Evolutionary conservation across 1,140 invertebrate species (phyloP).

Genomic region (Lucilia cuprina): DNA sequence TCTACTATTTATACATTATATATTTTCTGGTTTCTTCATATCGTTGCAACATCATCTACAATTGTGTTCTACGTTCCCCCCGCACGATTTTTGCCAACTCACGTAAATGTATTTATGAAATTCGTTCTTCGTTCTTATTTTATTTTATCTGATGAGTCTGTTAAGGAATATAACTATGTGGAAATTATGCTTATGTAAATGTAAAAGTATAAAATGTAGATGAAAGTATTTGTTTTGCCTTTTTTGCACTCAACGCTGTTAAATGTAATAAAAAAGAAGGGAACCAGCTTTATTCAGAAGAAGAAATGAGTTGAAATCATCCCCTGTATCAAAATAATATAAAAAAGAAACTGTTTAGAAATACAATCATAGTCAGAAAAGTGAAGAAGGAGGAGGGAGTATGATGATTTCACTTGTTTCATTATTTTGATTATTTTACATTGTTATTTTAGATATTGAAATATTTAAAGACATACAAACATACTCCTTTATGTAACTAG

Average conservation of each 20-base stretch:
- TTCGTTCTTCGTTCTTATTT: neutral
- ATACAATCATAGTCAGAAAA: neutral
- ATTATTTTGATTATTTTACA: neutral
- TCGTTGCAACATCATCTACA: neutral
- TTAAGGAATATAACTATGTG: slow-evolving; percentile 24
- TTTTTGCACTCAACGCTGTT: neutral
- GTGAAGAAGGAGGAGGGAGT: neutral
- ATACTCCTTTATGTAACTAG: neutral
- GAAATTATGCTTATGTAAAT: slow-evolving; percentile 33
- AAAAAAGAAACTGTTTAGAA: neutral
- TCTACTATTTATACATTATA: neutral
- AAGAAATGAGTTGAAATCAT: neutral
- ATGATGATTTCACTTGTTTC: neutral
- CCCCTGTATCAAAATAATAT: neutral
- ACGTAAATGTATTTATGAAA: neutral
- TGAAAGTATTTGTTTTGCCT: neutral
- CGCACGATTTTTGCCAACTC: neutral
- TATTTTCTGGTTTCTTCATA: neutral
- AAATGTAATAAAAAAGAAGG: slow-evolving; percentile 15
- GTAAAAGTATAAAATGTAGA: slow-evolving; percentile 11
- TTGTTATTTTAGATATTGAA: slow-evolving; percentile 6
- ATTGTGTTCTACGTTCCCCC: neutral
- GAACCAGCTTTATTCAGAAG: neutral
- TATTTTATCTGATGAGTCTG: slow-evolving; percentile 11
- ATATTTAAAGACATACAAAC: neutral